Evolutionary conservation across 2,888 invertebrate genomes (phyloP), one percentile per base, ranked within the genome.

Genomic region (Hypomecis punctinalis): DNA sequence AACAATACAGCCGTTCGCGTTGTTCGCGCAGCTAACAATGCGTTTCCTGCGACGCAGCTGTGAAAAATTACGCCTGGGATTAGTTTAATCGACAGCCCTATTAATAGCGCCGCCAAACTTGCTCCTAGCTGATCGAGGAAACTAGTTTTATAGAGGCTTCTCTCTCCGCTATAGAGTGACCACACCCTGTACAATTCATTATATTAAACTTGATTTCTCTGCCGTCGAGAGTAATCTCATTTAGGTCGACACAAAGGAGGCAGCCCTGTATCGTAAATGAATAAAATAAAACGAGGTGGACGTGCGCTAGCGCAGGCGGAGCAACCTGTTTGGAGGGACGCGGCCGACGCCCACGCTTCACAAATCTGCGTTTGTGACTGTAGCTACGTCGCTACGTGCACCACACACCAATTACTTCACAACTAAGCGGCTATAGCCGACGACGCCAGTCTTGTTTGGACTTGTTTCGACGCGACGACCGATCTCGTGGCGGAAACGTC

Each of bases 291-390:
- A 90, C 83, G 76, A 76, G 68, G 65, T 74, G 76, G 76, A 79
- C 80, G 81, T 80, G 83, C 80, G 88, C 86, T 85, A 85, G 87
- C 82, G 81, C 85, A 80, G 74, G 79, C 84, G 82, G 79, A 80
- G 79, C 86, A 92, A 93, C 92, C 91, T 89, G 92, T 93, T 93
- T 89, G 74, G 85, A 81, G 83, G 80, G 80, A 80, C 83, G 83
- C 80, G 74, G 78, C 76, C 74, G 71, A 81, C 88, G 86, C 90
- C 91, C 82, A 90, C 91, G 88, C 85, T 86, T 85, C 82, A 89
- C 90, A 91, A 92, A 91, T 89, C 92, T 86, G 87, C 89, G 87
- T 83, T 82, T 81, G 83, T 84, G 68, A 67, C 69, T 69, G 68
- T 69, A 76, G 77, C 71, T 76, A 73, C 68, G 74, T 74, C 76